Percentiles rank a stretch among this genome's conserved stretches.
Conservation (phyloP, 2,113 vertebrate species). For the Limnothrissa miodon region DNA sequence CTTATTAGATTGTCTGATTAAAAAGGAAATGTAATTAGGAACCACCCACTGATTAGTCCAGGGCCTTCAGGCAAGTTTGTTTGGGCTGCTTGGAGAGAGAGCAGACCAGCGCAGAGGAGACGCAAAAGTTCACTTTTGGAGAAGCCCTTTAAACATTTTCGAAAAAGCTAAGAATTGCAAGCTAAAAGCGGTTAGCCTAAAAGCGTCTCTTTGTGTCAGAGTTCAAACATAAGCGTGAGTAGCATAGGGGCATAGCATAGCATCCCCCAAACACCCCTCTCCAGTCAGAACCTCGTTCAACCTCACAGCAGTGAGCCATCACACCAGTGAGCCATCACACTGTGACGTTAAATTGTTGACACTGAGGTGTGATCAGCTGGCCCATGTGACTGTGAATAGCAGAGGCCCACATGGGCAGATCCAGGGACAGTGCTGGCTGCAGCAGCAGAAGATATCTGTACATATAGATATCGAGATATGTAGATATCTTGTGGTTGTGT, state of each 20-base stretch:
- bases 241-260: not conserved
- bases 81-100: not conserved
- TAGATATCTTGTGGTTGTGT: too few species aligned
- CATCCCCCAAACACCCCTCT: not conserved
- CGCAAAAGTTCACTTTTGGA: not conserved
- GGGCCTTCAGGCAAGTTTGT: not conserved
- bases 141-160: not conserved
- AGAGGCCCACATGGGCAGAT: not conserved
- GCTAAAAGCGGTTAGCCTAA: not conserved
- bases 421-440: not conserved
- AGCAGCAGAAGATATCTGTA: not conserved
- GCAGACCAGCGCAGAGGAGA: not conserved
- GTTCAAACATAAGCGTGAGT: not conserved
- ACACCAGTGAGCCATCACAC: not conserved
- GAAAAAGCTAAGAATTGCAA: not conserved
- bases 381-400: not conserved
- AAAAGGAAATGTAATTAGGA: constrained; percentile 55
- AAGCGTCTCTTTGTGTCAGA: not conserved
- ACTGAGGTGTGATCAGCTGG: constrained; percentile 38
- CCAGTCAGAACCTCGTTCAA: not conserved
- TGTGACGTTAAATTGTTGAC: constrained; percentile 48
- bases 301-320: not conserved
- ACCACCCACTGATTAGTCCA: constrained; percentile 24
- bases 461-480: too few species aligned
- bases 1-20: constrained; percentile 56